Percentiles rank a stretch among this genome's conserved stretches.
Conservation (phyloP, 2,797 vertebrate species). For the Psittacula derbiana region DNA sequence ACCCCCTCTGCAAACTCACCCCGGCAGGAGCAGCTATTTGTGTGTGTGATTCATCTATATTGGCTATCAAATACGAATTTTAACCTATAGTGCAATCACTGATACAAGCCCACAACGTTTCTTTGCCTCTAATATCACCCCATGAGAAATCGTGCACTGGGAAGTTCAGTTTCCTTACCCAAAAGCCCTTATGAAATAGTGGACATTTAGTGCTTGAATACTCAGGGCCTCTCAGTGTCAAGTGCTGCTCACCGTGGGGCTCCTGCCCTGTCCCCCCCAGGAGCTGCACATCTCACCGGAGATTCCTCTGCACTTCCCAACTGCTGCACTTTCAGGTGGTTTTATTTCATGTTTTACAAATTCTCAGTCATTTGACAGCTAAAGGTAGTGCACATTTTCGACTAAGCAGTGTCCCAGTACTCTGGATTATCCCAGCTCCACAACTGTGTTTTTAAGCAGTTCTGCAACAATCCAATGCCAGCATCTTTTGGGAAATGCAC, state of each 20-base stretch:
- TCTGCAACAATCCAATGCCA: not conserved
- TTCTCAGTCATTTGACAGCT: not conserved
- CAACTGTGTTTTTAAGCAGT: not conserved
- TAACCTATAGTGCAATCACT: not conserved
- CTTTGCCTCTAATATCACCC: not conserved
- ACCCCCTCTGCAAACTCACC: not conserved
- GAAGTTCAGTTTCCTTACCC: not conserved
- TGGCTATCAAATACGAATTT: conserved; percentile 10
- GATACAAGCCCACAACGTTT: not conserved
- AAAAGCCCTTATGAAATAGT: not conserved
- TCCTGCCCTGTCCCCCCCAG: not conserved
- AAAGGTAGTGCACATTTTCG: not conserved
- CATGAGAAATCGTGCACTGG: not conserved
- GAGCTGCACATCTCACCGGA: fast-evolving
- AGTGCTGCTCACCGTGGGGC: not conserved
- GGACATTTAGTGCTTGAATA: not conserved
- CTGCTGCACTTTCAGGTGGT: not conserved
- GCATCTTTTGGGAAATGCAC: not conserved
- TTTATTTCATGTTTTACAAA: not conserved
- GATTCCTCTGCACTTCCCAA: not conserved
- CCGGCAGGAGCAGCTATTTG: not conserved
- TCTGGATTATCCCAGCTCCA: not conserved
- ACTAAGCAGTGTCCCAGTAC: not conserved
- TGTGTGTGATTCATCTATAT: conserved; percentile 42
- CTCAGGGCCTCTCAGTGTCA: not conserved